Evolutionary conservation across 35 echinoderm and acorn worm genomes (phyloP).

Genomic region (Nesometra sesokonis): DNA sequence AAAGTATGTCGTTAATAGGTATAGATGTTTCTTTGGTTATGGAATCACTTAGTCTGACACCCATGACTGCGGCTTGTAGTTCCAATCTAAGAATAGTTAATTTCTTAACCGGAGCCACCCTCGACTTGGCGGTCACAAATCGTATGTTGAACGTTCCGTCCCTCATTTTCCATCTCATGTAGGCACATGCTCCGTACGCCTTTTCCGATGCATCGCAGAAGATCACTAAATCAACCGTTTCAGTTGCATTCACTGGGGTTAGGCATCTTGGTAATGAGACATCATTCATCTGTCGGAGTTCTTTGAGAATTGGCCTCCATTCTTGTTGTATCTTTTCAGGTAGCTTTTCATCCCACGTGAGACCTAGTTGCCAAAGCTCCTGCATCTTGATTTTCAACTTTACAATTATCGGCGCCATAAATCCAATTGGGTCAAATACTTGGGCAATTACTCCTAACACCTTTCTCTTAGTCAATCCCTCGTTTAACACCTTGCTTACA

Average conservation of each 20-base stretch:
- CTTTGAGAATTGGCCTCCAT: constrained; percentile 4
- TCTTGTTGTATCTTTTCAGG: not conserved
- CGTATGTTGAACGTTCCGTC: not conserved
- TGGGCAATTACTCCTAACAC: constrained; percentile 1
- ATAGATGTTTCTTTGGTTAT: not conserved
- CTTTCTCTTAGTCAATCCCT: constrained; percentile 5
- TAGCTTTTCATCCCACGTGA: constrained; percentile 11
- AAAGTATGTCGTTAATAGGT: too few species aligned
- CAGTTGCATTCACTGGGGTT: not conserved
- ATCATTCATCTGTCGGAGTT: constrained; percentile 1
- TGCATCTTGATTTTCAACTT: constrained; percentile 24
- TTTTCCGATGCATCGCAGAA: constrained; percentile 42
- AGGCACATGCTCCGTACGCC: constrained; percentile 14
- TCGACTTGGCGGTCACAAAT: constrained; percentile 11
- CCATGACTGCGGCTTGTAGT: constrained; percentile 21
- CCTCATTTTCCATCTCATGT: not conserved
- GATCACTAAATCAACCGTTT: not conserved
- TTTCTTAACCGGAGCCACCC: constrained; percentile 3
- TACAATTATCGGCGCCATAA: not conserved
- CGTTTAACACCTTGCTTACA: too few species aligned
- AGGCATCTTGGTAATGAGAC: constrained; percentile 16
- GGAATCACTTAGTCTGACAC: not conserved
- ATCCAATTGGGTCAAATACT: constrained; percentile 21
- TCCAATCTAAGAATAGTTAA: constrained; percentile 8
- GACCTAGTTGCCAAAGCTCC: not conserved